Evolutionary conservation across 2,797 vertebrate species (phyloP).

Genomic region (Rhodeus uyekii): DNA sequence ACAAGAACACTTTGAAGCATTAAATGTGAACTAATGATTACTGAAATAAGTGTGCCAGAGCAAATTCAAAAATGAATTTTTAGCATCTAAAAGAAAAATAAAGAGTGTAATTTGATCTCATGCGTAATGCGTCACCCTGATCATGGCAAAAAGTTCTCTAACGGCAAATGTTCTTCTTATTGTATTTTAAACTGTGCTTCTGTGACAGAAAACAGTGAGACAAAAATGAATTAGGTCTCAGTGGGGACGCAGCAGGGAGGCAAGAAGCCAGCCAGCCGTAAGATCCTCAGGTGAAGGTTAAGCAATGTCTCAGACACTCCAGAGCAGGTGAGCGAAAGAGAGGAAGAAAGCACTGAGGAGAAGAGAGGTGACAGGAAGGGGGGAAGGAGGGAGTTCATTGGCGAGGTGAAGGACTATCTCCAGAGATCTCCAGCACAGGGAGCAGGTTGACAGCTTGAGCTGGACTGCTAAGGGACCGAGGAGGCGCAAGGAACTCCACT

Average conservation of each 20-base stretch:
- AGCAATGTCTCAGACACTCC: conserved; percentile 34
- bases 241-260: conserved; percentile 24
- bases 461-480: conserved; percentile 33
- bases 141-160: not conserved
- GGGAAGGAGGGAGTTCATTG: not conserved
- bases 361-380: conserved; percentile 40
- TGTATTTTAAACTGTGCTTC: conserved; percentile 27
- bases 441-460: conserved; percentile 28
- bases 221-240: conserved; percentile 37
- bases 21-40: not conserved
- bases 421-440: conserved; percentile 32
- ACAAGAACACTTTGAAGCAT: conserved; percentile 1
- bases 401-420: conserved; percentile 32
- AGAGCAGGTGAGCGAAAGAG: conserved; percentile 27
- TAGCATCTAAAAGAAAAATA: not conserved
- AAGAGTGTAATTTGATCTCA: not conserved
- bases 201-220: conserved; percentile 28
- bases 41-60: conserved; percentile 14
- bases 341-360: conserved; percentile 26
- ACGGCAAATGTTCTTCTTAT: conserved; percentile 28
- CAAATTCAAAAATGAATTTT: not conserved
- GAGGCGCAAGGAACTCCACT: conserved; percentile 23
- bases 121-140: not conserved
- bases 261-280: conserved; percentile 36
- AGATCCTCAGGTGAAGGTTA: conserved; percentile 48